These are phyloP conservation scores for Hyposmocoma kahamanoa DNA, from an alignment of 1,140 invertebrate species.

Conservation along the genomic window DNA sequence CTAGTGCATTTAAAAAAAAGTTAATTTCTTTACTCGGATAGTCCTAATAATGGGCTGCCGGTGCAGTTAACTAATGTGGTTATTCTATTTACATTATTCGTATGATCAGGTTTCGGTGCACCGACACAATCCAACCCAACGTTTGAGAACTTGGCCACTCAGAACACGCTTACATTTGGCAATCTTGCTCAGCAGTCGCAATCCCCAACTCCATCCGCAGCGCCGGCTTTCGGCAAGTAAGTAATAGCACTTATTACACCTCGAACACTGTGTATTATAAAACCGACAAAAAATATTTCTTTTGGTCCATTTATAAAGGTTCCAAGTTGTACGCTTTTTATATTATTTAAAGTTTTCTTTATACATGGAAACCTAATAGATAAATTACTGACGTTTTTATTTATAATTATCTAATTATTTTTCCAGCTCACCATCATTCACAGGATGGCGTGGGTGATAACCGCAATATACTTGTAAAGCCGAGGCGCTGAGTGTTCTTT, in stretches of 20 bases:
- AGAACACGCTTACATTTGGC: slow-evolving; percentile 68
- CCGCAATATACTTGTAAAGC: slow-evolving; percentile 20
- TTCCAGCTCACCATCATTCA: slow-evolving; percentile 62
- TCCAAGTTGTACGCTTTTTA: too few relatives aligned
- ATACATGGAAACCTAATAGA: too few relatives aligned
- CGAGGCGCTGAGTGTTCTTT: too few relatives aligned
- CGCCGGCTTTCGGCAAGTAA: too few relatives aligned
- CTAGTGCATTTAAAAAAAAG: too few relatives aligned
- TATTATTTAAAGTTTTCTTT: too few relatives aligned
- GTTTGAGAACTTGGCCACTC: slow-evolving; percentile 64
- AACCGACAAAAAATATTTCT: too few relatives aligned
- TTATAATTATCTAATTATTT: too few relatives aligned
- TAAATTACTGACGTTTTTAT: too few relatives aligned
- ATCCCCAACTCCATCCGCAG: slow-evolving; percentile 28
- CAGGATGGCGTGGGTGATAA: slow-evolving; percentile 60
- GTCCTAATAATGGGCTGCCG: not conserved
- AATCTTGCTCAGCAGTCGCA: slow-evolving; percentile 63
- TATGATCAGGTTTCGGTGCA: slow-evolving; percentile 43
- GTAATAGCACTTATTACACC: too few relatives aligned
- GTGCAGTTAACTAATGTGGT: not conserved
- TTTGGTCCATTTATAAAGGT: too few relatives aligned
- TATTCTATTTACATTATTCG: not conserved
- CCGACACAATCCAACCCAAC: slow-evolving; percentile 60
- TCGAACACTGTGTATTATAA: too few relatives aligned
- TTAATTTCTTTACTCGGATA: not conserved